Evolutionary conservation across 2,113 vertebrate genomes (phyloP).

Genomic region (Lichenostomus cassidix): DNA sequence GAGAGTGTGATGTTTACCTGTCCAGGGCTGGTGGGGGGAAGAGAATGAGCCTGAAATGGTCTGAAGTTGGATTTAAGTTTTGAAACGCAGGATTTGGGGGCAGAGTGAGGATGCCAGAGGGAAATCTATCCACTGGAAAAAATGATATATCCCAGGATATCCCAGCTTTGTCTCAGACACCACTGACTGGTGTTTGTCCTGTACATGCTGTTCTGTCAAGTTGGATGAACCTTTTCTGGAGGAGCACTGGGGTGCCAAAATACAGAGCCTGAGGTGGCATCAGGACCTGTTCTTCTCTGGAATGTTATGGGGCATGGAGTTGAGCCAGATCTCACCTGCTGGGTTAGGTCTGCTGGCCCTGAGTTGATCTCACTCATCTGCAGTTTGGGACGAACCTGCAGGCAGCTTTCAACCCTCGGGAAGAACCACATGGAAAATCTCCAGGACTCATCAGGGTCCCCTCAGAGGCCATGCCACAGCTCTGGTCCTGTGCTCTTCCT

Average conservation of each 20-base stretch:
- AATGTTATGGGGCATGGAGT: not conserved
- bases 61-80: not conserved
- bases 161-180: not conserved
- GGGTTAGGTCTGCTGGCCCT: not conserved
- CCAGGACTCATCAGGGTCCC: not conserved
- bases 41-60: not conserved
- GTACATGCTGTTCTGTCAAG: not conserved
- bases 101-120: not conserved
- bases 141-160: not conserved
- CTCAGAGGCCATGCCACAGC: accelerated
- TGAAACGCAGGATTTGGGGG: accelerated
- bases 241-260: not conserved
- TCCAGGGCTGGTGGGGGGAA: not conserved
- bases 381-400: not conserved
- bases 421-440: not conserved
- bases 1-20: not conserved
- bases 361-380: not conserved
- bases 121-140: not conserved
- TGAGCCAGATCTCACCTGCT: not conserved
- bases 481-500: not conserved
- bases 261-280: not conserved
- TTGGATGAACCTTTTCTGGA: not conserved
- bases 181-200: not conserved
- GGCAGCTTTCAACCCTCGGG: not conserved
- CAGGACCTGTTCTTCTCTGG: not conserved